A percentile compares a stretch with the other conserved stretches of the same genome.
Conservation (phyloP, 2,797 vertebrate genomes). For the Micrastur ruficollis region DNA sequence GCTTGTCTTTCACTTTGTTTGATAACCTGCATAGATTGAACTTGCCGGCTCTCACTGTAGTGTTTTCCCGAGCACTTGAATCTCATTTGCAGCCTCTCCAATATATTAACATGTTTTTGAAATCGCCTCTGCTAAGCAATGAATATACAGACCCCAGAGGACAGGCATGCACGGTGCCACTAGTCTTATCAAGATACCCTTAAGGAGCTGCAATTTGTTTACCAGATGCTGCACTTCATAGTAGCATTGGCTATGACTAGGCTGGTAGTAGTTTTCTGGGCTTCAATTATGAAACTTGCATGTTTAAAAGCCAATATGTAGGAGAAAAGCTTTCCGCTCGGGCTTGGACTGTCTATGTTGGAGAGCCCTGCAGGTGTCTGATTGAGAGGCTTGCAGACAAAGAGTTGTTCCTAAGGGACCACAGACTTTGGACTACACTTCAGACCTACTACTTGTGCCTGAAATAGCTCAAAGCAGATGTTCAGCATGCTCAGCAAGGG, state of each 20-base stretch:
- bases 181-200: not conserved
- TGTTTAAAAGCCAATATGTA: not conserved
- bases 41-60: accelerated
- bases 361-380: not conserved
- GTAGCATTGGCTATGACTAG: not conserved
- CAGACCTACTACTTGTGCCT: not conserved
- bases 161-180: not conserved
- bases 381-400: not conserved
- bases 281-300: not conserved
- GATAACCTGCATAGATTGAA: not conserved
- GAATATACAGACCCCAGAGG: not conserved
- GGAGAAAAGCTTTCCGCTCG: not conserved
- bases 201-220: not conserved
- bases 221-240: not conserved
- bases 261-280: not conserved
- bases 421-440: not conserved
- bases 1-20: not conserved
- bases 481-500: not conserved
- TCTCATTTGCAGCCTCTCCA: not conserved
- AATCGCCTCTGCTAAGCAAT: not conserved
- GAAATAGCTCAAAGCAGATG: not conserved
- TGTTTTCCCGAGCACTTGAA: not conserved
- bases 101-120: not conserved
- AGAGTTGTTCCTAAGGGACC: not conserved
- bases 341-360: not conserved